A percentile compares a stretch with the other conserved stretches of the same genome.
phyloP scores from a whole-genome alignment of 2,888 invertebrate species.

The Ceriagrion tenellum region DNA sequence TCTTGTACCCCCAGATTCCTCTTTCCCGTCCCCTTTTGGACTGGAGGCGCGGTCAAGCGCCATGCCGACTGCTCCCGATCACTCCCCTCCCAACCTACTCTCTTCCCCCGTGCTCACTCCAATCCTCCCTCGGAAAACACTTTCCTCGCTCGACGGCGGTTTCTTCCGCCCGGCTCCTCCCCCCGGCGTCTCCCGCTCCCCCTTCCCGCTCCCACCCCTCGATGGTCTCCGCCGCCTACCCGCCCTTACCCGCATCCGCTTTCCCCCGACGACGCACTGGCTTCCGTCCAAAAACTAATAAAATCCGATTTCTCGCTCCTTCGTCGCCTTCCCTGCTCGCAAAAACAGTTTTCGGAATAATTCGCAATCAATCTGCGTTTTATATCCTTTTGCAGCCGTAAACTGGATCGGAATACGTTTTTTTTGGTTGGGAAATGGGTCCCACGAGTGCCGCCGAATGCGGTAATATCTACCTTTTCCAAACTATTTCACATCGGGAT shows the following conservation, averaged over 20 bases:
- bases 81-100: not conserved
- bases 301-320: not conserved
- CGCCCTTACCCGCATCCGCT: not conserved
- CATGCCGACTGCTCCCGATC: not conserved
- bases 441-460: not conserved
- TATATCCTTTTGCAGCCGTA: not conserved
- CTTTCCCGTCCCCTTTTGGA: not conserved
- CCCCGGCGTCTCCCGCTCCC: not conserved
- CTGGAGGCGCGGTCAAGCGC: not conserved
- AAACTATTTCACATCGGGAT: not conserved
- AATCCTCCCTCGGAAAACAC: not conserved
- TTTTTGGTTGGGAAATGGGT: not conserved
- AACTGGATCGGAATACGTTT: not conserved
- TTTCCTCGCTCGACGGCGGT: not conserved
- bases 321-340: not conserved
- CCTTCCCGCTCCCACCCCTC: not conserved
- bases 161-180: not conserved
- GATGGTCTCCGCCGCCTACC: too few relatives aligned
- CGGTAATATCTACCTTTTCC: not conserved
- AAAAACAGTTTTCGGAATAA: slow-evolving; percentile 6
- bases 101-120: not conserved
- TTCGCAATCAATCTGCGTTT: slow-evolving; percentile 10
- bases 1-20: not conserved
- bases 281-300: not conserved
- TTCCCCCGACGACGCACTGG: not conserved